These are phyloP conservation scores for Acleris holmiana DNA, from an alignment of 2,888 invertebrate species.

Conservation along the genomic window DNA sequence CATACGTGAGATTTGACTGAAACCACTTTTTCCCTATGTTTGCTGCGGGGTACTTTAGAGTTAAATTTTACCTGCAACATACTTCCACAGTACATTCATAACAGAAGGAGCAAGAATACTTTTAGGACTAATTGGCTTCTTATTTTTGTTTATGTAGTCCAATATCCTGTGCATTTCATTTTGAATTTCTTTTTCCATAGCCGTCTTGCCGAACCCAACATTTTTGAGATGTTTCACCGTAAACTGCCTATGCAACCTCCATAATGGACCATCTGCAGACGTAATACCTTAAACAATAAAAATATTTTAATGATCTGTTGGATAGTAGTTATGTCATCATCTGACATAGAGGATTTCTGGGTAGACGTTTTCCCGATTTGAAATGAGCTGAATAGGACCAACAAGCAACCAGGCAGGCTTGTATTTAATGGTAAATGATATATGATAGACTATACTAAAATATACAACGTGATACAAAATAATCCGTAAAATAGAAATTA, in stretches of 20 bases:
- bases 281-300: conserved; percentile 82
- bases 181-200: conserved; percentile 85
- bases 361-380: no score
- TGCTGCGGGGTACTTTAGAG: no score
- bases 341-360: neutral
- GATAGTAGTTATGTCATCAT: neutral
- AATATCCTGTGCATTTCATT: conserved; percentile 83
- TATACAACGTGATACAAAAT: no score
- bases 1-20: no score
- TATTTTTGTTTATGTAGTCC: conserved; percentile 59
- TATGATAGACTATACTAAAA: no score
- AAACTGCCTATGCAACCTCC: conserved; percentile 88
- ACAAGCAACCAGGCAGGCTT: no score
- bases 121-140: conserved; percentile 75
- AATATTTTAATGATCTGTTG: neutral
- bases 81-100: conserved; percentile 88
- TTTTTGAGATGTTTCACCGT: conserved; percentile 86
- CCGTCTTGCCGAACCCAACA: conserved; percentile 86
- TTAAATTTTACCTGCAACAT: conserved; percentile 83
- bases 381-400: no score
- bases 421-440: no score
- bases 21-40: no score
- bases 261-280: conserved; percentile 87
- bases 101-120: conserved; percentile 85
- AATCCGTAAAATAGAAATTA: no score